Evolutionary conservation across 2,797 vertebrate species (phyloP).

Genomic region (Chrosomus eos): DNA sequence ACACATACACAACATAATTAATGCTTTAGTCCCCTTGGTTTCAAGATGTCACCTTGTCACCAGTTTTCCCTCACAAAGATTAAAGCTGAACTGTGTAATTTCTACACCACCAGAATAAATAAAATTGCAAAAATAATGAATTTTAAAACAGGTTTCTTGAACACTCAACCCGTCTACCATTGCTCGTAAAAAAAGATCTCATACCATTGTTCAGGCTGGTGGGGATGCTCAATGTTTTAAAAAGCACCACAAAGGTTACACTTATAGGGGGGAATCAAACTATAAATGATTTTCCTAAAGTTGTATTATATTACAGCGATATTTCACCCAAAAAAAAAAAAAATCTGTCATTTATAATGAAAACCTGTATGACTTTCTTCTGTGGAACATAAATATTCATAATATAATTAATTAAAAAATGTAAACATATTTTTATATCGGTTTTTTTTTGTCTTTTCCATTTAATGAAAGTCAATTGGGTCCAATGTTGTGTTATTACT

Average conservation of each 20-base stretch:
- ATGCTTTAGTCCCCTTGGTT: slow-evolving; percentile 7
- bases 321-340: too few species aligned
- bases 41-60: not conserved
- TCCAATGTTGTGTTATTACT: not conserved
- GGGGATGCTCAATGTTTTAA: not conserved
- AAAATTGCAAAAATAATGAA: not conserved
- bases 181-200: not conserved
- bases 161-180: not conserved
- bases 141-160: not conserved
- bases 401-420: not conserved
- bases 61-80: not conserved
- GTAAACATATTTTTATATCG: not conserved
- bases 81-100: slow-evolving; percentile 11
- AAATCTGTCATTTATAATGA: not conserved
- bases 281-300: not conserved
- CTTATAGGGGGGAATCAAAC: not conserved
- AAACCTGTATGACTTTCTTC: not conserved
- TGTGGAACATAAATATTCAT: not conserved
- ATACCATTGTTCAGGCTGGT: not conserved
- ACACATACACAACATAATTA: not conserved
- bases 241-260: not conserved
- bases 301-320: not conserved
- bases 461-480: not conserved
- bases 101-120: not conserved
- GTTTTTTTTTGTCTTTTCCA: not conserved